Evolutionary conservation across 2,888 invertebrate species (phyloP).

Genomic region (Furcula furcula): DNA sequence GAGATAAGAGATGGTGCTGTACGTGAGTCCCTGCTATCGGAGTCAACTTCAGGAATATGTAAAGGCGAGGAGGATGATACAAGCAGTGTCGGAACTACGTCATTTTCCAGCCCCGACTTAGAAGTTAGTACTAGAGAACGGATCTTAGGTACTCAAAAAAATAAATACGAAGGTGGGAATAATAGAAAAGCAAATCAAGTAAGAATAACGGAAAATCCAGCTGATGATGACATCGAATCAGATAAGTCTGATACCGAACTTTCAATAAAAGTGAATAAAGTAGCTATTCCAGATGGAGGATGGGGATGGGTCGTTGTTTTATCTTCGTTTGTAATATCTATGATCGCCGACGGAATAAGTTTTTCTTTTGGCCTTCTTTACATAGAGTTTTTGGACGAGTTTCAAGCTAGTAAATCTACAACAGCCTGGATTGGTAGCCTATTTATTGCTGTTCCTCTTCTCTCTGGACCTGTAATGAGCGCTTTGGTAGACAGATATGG

Average conservation of each 20-base stretch:
- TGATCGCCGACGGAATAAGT: conserved; percentile 96
- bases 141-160: conserved; percentile 33
- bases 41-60: conserved; percentile 76
- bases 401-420: conserved; percentile 89
- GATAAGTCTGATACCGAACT: conserved; percentile 28
- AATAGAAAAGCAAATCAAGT: conserved; percentile 30
- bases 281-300: conserved; percentile 89
- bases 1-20: conserved; percentile 46
- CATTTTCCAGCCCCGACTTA: conserved; percentile 67
- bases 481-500: conserved; percentile 93
- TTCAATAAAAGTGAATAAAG: conserved; percentile 46
- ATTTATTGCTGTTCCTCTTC: conserved; percentile 93
- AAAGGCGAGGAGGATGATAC: conserved; percentile 68
- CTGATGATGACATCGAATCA: conserved; percentile 23
- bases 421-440: conserved; percentile 96
- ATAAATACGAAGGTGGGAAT: conserved; percentile 30
- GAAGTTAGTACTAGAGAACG: conserved; percentile 52
- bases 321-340: conserved; percentile 91
- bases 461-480: conserved; percentile 92
- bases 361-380: conserved; percentile 96
- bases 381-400: conserved; percentile 90
- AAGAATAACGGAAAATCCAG: conserved; percentile 43
- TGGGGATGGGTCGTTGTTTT: conserved; percentile 96
- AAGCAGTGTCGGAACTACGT: conserved; percentile 49
- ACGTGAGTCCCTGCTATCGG: conserved; percentile 65